A percentile compares a stretch with the other conserved stretches of the same genome.
Evolutionary conservation across 2,113 vertebrate species (phyloP).

Genomic region (Vimba vimba): DNA sequence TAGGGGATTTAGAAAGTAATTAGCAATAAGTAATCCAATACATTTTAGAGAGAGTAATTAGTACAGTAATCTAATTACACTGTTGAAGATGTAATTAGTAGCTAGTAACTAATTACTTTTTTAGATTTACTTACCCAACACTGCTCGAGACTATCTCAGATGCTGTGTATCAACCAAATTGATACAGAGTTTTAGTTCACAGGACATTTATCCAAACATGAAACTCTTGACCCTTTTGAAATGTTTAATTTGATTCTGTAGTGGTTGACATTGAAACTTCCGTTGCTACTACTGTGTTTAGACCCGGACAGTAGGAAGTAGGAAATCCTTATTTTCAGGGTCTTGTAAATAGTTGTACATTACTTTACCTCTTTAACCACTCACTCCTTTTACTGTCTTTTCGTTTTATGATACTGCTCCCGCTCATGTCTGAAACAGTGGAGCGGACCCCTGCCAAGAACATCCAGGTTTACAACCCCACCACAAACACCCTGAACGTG

Average conservation of each 20-base stretch:
- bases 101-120: no score
- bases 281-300: background rate
- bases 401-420: conserved; percentile 2
- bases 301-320: background rate
- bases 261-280: background rate
- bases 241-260: background rate
- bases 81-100: no score
- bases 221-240: background rate
- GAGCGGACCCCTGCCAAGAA: conserved; percentile 85
- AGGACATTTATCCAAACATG: background rate
- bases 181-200: background rate
- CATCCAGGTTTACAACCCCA: conserved; percentile 90
- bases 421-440: conserved; percentile 76
- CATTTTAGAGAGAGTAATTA: no score
- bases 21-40: no score
- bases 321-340: background rate
- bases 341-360: background rate
- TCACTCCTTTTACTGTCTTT: conserved; percentile 16
- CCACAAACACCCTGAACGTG: conserved; percentile 90
- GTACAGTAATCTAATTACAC: no score
- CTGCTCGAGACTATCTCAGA: background rate
- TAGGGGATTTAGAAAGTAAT: no score
- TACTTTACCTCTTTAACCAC: background rate
- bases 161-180: background rate
- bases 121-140: no score